Evolutionary conservation across 1,140 invertebrate species (phyloP).

Genomic region (Limonius californicus): DNA sequence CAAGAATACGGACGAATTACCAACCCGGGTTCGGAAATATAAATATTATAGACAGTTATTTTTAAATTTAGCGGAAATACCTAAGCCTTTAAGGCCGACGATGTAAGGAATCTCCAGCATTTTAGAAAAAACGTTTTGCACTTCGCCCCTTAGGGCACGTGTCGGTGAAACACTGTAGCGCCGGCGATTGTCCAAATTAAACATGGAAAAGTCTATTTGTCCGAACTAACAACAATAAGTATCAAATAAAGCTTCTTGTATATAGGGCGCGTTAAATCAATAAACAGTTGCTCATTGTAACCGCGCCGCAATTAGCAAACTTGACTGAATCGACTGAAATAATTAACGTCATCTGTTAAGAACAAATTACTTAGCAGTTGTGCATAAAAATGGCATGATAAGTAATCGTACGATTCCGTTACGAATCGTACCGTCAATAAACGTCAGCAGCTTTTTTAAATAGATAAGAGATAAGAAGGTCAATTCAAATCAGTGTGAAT

Average conservation of each 20-base stretch:
- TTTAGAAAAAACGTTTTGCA: background rate
- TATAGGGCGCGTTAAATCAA: no score
- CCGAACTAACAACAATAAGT: background rate
- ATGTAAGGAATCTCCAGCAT: background rate
- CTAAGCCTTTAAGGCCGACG: background rate
- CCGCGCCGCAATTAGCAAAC: background rate
- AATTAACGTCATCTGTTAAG: background rate
- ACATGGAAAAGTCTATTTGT: background rate
- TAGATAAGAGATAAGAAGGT: slow-evolving; percentile 3
- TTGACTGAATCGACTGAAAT: background rate
- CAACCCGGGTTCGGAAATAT: no score
- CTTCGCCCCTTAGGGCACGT: background rate
- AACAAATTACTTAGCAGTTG: background rate
- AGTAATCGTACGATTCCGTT: background rate
- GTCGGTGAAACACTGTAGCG: background rate
- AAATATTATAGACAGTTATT: background rate
- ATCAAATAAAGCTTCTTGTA: background rate
- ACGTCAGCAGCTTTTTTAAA: background rate
- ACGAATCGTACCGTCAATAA: background rate
- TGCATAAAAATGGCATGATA: background rate
- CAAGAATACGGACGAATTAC: slow-evolving; percentile 19
- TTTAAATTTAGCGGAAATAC: background rate
- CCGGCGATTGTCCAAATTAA: background rate
- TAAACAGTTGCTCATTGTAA: no score
- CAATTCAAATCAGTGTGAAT: background rate